Evolutionary conservation across 2,888 invertebrate species (phyloP), one percentile per base, ranked within the genome.

Genomic region (Nezara viridula): DNA sequence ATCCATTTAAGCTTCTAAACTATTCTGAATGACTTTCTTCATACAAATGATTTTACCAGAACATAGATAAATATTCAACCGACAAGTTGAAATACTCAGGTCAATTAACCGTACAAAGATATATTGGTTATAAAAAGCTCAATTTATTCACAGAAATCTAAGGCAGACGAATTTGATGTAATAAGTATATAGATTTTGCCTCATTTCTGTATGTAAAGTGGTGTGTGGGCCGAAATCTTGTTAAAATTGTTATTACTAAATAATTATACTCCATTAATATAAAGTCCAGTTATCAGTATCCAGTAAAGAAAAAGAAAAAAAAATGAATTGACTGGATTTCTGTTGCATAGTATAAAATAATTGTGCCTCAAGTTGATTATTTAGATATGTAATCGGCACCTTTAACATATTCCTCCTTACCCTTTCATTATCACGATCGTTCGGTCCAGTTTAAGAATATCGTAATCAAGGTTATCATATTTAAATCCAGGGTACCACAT

Each of bases 131-230:
- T n/a, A n/a, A n/a, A n/a, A n/a, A 55, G 55, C n/a, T 55, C 55
- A 55, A 55, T 55, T 55, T 55, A 55, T 55, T 55, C 55, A 55
- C n/a, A 10, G n/a, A 55, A 55, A n/a, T 55, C 55, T n/a, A n/a
- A n/a, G n/a, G n/a, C 10, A 55, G 9, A 55, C 9, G n/a, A 10
- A 52, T 24, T n/a, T 24, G 2, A 24, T 24, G 7, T 55, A 24
- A n/a, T n/a, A 55, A 55, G 7, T 7, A 24, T n/a, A n/a, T 0
- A 55, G n/a, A n/a, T n/a, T 9, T 55, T n/a, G 55, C 55, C 55
- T n/a, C 55, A n/a, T 55, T 10, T n/a, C 55, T 55, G n/a, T 14
- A 60, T 60, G 27, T 27, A 32, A 14, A 60, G 27, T 27, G 27
- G 27, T 4, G 14, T 16, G 27, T 27, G 60, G 60, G 60, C 0